Evolutionary conservation across 2,113 vertebrate species (phyloP), one percentile per base, ranked within the genome.

Genomic region (Tupaia tana): DNA sequence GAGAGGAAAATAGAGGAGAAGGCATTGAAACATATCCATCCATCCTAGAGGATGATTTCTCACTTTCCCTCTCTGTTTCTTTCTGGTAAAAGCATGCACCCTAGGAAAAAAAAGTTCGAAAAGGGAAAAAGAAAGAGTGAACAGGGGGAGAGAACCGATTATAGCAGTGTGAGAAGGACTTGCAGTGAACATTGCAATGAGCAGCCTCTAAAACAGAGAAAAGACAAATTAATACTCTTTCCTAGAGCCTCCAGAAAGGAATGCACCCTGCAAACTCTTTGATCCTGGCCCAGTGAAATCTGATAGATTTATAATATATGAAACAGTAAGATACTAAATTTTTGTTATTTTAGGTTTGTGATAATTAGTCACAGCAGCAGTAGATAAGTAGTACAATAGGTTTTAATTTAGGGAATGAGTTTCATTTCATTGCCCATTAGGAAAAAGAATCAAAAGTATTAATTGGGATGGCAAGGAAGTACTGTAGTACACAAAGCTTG

Each of bases 351-450:
- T 58, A 90, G 74, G 3, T 63, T 82, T 85, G 69, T 43, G 22
- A 5, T 86, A 82, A 95, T 77, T 93, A 69, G 52, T 56, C 79
- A 86, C 8, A 85, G 82, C 25, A 89, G 64, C 43, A 54, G 66
- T 56, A 89, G 52, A 93, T 84, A 96, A 90, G 61, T 85, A 82
- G 86, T 25, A 58, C 1, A 15, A 19, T 52, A 73, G 9, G 1
- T 95, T 43, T 89, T 89, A 93, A 94, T 81, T 58, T 85, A 81
- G 19, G 34, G 64, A 80, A 78, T 81, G 58, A 34, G 73, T 86
- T 94, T 90, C 14, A 90, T 94, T 93, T 96, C 27, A 92, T 77
- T 83, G n/a, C 18, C 31, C 29, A 85, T 91, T 63, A 73, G 74
- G 81, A 94, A 59, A 85, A 69, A 88, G 79, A 94, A 71, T 70